Conservation (phyloP, 2,113 vertebrate species). For the Hipposideros armiger region DNA sequence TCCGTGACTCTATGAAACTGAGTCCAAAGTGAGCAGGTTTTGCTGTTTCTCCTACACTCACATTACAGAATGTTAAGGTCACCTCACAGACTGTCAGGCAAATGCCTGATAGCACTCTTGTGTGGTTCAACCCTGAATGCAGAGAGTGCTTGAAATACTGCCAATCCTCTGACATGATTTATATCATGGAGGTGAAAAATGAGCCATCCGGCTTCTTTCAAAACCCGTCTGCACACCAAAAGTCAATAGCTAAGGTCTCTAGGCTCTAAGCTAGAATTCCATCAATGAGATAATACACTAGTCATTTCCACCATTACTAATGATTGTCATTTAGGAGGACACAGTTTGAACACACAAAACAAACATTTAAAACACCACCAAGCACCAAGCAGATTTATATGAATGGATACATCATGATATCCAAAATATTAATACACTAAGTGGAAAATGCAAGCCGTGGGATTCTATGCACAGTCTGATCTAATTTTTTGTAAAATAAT, state of each 20-base stretch:
- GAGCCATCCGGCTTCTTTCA: slow-evolving; percentile 47
- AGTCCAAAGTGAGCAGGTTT: background rate
- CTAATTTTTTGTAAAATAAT: slow-evolving; percentile 25
- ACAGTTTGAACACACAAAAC: background rate
- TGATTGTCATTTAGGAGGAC: background rate
- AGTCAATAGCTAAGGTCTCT: slow-evolving; percentile 4
- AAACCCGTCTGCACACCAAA: slow-evolving; percentile 41
- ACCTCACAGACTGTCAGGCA: background rate
- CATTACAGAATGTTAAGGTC: background rate
- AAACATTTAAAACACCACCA: background rate
- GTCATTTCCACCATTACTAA: background rate
- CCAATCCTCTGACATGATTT: slow-evolving; percentile 38
- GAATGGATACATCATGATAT: background rate
- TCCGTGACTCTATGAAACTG: background rate
- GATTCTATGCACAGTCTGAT: background rate
- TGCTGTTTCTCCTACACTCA: background rate
- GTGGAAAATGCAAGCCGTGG: background rate
- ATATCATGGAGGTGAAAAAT: slow-evolving; percentile 32
- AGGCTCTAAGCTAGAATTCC: slow-evolving; percentile 12
- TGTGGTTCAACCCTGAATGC: background rate
- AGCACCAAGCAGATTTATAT: background rate
- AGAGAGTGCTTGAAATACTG: slow-evolving; percentile 42
- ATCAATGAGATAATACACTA: background rate
- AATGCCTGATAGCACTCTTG: background rate
- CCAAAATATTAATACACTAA: background rate